Evolutionary conservation across 1,140 invertebrate species (phyloP), one percentile per base, ranked within the genome.

Genomic region (Cotesia glomerata): DNA sequence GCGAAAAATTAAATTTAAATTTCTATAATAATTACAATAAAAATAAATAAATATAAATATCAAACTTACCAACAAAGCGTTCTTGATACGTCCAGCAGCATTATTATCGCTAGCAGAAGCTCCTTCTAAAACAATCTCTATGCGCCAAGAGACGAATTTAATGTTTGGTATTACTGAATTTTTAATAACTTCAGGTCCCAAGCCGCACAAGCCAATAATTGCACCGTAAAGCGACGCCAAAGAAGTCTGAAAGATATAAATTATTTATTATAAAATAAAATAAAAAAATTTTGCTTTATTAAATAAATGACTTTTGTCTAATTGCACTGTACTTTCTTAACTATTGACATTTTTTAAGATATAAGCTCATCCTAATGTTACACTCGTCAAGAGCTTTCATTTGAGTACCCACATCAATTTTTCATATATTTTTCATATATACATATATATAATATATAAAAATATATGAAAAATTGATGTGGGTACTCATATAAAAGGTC

Each of bases 171-270:
- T 85, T n/a, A 99, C 92, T 82, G 98, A 94, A 49, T 95, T 94
- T 86, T 97, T 97, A 3, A 97, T 92, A 4, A 97, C 96, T 90
- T 99, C 97, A 36, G 94, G 90, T 8, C 98, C 97, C 26, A 99
- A 87, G 87, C 98, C 98, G 5, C 93, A 93, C 3, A 97, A 86
- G 0, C 95, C 97, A 79, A 95, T 94, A 64, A 99, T 92, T 8
- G 96, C 95, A 8, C 98, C 98, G 86, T 98, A 99, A 1, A 98
- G 86, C 3, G 97, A 97, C 0, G 97, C 94, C 0, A 98, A 85
- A 7, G 95, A 94, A 1, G 95, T 93, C 87, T 95, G 34, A 49
- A 79, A 26, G 26, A 26, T 26, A 26, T 2, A 79, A 67, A 26
- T 26, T 26, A 26, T n/a, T n/a, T n/a, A n/a, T n/a, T 52, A 64